phyloP scores from a whole-genome alignment of 1,140 invertebrate genomes.

The Saxidomus purpurata region DNA sequence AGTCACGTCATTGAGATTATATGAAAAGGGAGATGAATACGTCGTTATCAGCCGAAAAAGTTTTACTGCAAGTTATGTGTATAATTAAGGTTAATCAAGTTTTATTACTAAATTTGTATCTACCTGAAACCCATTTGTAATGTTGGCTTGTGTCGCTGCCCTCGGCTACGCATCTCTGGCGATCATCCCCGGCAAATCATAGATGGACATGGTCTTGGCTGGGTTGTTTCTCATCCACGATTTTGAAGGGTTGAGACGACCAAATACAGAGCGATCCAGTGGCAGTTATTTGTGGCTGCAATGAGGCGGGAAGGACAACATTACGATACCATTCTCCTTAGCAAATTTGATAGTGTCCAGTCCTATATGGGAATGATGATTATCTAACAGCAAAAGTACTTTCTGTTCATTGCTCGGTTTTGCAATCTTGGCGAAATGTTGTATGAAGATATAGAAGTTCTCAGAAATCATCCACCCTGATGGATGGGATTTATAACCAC shows the following conservation, averaged over 20 bases:
- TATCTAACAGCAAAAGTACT: constrained; percentile 74
- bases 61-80: no score
- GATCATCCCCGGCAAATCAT: constrained; percentile 28
- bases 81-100: no score
- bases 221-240: constrained; percentile 65
- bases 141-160: constrained; percentile 43
- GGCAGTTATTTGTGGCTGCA: constrained; percentile 42
- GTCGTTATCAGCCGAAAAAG: neutral
- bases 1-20: no score
- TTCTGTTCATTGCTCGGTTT: constrained; percentile 26
- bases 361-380: constrained; percentile 72
- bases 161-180: constrained; percentile 23
- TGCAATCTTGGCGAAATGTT: constrained; percentile 82
- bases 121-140: constrained; percentile 53
- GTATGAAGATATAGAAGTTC: constrained; percentile 86
- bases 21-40: no score
- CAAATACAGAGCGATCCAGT: constrained; percentile 66
- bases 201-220: constrained; percentile 44
- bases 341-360: constrained; percentile 78
- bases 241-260: constrained; percentile 50
- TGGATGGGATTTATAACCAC: constrained; percentile 82
- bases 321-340: constrained; percentile 68
- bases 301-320: constrained; percentile 72
- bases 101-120: neutral
- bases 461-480: constrained; percentile 87